Percentiles rank a stretch among this genome's conserved stretches.
These are phyloP conservation scores for Numida meleagris DNA, from an alignment of 2,113 vertebrate genomes.

Conservation along the genomic window DNA sequence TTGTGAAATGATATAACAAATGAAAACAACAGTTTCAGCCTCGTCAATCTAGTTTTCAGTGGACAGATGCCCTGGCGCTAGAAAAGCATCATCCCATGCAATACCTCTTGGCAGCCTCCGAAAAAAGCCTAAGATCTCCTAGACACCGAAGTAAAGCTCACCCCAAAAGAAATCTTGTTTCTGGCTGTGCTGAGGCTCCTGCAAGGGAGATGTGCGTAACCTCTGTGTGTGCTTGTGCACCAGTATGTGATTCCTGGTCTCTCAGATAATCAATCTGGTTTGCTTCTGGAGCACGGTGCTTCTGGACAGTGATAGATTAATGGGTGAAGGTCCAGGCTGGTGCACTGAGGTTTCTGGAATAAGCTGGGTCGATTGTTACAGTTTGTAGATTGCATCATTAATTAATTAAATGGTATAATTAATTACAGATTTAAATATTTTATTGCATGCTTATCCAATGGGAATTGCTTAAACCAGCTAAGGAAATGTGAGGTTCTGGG, in stretches of 20 bases:
- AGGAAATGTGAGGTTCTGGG: neutral
- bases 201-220: fast-evolving
- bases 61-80: slow-evolving; percentile 48
- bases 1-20: slow-evolving; percentile 52
- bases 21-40: slow-evolving; percentile 29
- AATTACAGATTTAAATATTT: neutral
- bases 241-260: neutral
- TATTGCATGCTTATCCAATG: neutral
- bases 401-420: neutral
- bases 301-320: neutral
- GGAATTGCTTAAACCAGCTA: neutral
- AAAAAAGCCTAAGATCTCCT: neutral
- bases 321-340: neutral
- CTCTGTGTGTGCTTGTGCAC: fast-evolving
- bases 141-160: fast-evolving
- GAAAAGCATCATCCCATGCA: neutral
- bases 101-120: neutral
- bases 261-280: neutral
- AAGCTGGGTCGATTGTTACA: fast-evolving
- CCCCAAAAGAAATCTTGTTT: neutral
- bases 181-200: neutral
- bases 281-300: neutral
- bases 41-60: slow-evolving; percentile 47
- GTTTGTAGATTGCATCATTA: neutral
- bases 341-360: neutral